Evolutionary conservation across 1,140 invertebrate genomes (phyloP), one percentile per base, ranked within the genome.

Genomic region (Spodoptera litura): DNA sequence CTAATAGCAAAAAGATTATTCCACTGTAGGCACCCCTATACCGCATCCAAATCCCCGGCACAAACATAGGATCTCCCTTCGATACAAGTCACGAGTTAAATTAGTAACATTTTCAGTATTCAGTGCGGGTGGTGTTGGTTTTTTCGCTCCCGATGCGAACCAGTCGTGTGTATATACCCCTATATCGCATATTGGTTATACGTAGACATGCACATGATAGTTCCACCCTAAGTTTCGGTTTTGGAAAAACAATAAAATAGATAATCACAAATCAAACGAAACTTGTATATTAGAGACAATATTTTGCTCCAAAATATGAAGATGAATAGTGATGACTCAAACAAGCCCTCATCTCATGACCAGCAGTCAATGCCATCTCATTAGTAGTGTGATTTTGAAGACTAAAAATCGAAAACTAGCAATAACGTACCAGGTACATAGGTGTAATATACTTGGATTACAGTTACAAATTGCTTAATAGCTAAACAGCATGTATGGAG

Each of bases 51-150:
- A 27, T 27, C 13, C 3, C 4, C 9, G 4, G 25, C 2, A 44
- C 38, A 59, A 2, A 4, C n/a, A 56, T 8, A 58, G 25, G 25
- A 58, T 52, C 68, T 11, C 25, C 5, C 13, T n/a, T 55, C 52
- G 31, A 53, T 68, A 85, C 81, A 78, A 87, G 83, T 83, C 84
- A 80, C 79, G 79, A 83, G 84, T 80, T 87, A 87, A 91, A 91
- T 91, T 90, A 89, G 85, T 83, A 66, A 82, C 78, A 71, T 91
- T 82, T 85, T 89, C 64, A 72, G 85, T 89, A 90, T 92, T 88
- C 89, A 83, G 80, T 64, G 76, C 83, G 78, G 78, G 82, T 58
- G 75, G 74, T 85, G 85, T 87, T 89, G 86, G 83, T 89, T 87
- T 89, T 88, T 90, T 89, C 90, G 88, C 81, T 85, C 78, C 83